These are phyloP conservation scores for Hyperoplus immaculatus DNA, from an alignment of 2,797 vertebrate genomes.

Conservation along the genomic window DNA sequence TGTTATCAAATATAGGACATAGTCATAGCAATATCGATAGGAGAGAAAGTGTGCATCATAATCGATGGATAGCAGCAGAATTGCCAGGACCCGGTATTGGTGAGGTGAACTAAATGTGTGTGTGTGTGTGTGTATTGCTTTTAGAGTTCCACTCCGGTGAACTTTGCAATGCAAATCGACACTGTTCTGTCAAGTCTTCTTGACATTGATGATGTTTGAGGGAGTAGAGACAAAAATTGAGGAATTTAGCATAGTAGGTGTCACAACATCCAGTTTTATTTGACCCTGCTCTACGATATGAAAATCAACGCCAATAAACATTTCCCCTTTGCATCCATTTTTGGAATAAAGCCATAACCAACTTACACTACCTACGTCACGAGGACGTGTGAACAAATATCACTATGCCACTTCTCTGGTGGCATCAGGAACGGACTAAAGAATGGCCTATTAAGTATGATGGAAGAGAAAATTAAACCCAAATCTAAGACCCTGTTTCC, in stretches of 20 bases:
- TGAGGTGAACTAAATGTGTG: neutral
- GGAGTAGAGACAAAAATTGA: neutral
- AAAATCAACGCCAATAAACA: neutral
- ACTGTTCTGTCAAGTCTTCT: neutral
- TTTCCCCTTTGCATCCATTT: neutral
- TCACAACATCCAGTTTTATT: constrained; percentile 1
- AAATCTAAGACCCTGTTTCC: neutral
- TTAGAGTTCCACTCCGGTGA: neutral
- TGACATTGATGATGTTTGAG: too few species aligned
- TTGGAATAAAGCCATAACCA: neutral
- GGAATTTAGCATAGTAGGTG: neutral
- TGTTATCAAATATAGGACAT: neutral
- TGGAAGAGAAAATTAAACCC: neutral
- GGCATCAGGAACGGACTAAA: neutral
- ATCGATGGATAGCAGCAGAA: neutral
- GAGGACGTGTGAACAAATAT: neutral
- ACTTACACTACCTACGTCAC: neutral
- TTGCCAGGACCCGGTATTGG: neutral
- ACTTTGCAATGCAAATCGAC: neutral
- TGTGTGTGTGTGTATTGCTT: neutral
- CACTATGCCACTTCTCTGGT: neutral
- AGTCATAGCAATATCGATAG: neutral
- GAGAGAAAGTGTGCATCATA: neutral
- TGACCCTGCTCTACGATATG: neutral
- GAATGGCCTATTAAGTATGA: neutral